Percentiles rank a stretch among this genome's conserved stretches.
phyloP scores from a whole-genome alignment of 2,888 invertebrate species.

The Malthinus seriepunctatus region DNA sequence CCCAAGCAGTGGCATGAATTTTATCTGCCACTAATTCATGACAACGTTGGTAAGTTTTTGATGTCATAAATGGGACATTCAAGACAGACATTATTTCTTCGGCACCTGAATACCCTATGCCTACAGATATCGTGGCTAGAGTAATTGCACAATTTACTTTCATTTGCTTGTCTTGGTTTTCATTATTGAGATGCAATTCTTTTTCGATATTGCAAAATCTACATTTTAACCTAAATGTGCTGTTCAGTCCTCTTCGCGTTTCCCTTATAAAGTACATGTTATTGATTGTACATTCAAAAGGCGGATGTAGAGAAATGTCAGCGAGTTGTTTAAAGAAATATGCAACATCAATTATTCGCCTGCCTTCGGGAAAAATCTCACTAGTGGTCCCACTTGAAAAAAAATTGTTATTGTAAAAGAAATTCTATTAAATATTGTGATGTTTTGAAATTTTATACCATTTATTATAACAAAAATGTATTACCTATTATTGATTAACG shows the following conservation, averaged over 20 bases:
- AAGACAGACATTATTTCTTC: background rate
- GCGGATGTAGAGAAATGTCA: background rate
- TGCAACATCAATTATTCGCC: background rate
- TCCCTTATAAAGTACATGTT: background rate
- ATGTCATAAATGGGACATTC: slow-evolving; percentile 4
- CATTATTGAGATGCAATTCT: background rate
- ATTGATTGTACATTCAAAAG: background rate
- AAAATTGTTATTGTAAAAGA: background rate
- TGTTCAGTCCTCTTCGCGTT: background rate
- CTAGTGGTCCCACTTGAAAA: background rate
- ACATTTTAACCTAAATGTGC: background rate
- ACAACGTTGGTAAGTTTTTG: background rate
- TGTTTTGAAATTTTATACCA: no score
- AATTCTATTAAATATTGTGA: no score
- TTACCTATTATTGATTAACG: no score
- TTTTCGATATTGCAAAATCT: background rate
- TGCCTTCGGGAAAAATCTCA: background rate
- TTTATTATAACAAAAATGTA: no score
- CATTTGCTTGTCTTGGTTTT: background rate
- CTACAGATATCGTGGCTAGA: background rate
- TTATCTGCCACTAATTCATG: background rate
- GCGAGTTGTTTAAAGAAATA: background rate
- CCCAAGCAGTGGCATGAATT: background rate
- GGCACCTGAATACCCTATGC: background rate
- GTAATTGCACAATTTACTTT: background rate